phyloP scores from a whole-genome alignment of 2,797 vertebrate species.

The Leptodactylus fallax region DNA sequence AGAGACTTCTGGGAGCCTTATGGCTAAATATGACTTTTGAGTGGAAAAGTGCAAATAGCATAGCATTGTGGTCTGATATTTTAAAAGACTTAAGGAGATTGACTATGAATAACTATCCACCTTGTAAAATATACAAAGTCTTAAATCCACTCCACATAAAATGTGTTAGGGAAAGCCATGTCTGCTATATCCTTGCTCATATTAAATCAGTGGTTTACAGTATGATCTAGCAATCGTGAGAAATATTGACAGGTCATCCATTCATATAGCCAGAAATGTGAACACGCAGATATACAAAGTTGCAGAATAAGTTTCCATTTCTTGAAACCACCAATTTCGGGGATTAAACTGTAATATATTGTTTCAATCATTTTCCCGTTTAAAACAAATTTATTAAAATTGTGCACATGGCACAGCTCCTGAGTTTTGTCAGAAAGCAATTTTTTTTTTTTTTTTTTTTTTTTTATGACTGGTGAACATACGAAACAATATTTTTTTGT shows the following conservation, averaged over 20 bases:
- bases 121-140: not conserved
- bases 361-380: too few relatives aligned
- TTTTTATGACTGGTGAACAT: too few relatives aligned
- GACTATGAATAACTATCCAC: conserved; percentile 16
- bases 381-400: too few relatives aligned
- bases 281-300: not conserved
- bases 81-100: conserved; percentile 2
- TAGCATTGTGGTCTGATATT: conserved; percentile 19
- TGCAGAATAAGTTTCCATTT: too few relatives aligned
- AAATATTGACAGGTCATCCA: too few relatives aligned
- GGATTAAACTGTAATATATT: too few relatives aligned
- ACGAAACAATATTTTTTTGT: too few relatives aligned
- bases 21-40: conserved; percentile 15
- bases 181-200: not conserved
- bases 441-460: too few relatives aligned
- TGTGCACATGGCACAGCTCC: too few relatives aligned
- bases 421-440: too few relatives aligned
- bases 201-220: not conserved
- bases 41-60: conserved; percentile 20
- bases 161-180: not conserved
- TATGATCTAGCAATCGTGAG: not conserved
- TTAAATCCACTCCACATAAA: not conserved
- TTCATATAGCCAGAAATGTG: not conserved
- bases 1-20: conserved; percentile 26
- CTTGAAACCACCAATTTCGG: too few relatives aligned